phyloP scores from a whole-genome alignment of 1,140 invertebrate species.

The Drosophila varians region DNA sequence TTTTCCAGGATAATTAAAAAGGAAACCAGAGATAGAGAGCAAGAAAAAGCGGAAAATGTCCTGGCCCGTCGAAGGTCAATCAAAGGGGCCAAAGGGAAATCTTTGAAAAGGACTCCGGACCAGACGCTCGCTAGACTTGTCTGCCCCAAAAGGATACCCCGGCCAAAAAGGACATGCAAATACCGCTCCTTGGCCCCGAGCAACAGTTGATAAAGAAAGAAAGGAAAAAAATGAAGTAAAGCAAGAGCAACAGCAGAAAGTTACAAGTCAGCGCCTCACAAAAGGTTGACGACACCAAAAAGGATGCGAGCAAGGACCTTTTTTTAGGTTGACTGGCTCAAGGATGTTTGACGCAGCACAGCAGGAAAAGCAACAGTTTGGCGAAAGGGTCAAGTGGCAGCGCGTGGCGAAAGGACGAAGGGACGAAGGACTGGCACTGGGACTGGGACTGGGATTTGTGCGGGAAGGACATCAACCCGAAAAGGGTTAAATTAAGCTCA shows the following conservation, averaged over 20 bases:
- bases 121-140: slow-evolving; percentile 51
- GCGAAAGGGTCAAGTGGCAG: slow-evolving; percentile 73
- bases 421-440: not conserved
- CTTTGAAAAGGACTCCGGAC: slow-evolving; percentile 1
- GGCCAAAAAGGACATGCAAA: slow-evolving; percentile 47
- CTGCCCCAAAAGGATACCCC: slow-evolving; percentile 31
- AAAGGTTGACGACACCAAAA: slow-evolving; percentile 45
- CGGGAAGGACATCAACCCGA: slow-evolving; percentile 29
- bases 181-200: slow-evolving; percentile 23
- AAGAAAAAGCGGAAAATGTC: slow-evolving; percentile 5
- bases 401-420: slow-evolving; percentile 51
- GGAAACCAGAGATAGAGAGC: not conserved
- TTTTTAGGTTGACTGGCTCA: slow-evolving; percentile 51
- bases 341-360: slow-evolving; percentile 50
- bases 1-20: slow-evolving; percentile 46
- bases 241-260: slow-evolving; percentile 20
- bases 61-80: slow-evolving; percentile 50
- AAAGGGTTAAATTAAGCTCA: slow-evolving; percentile 77
- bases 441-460: slow-evolving; percentile 1
- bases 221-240: not conserved
- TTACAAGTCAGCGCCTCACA: slow-evolving; percentile 38
- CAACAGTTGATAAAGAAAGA: slow-evolving; percentile 29
- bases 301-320: slow-evolving; percentile 37
- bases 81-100: slow-evolving; percentile 43
- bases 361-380: slow-evolving; percentile 30